phyloP scores from a whole-genome alignment of 2,113 vertebrate species.

The Epinephelus moara region DNA sequence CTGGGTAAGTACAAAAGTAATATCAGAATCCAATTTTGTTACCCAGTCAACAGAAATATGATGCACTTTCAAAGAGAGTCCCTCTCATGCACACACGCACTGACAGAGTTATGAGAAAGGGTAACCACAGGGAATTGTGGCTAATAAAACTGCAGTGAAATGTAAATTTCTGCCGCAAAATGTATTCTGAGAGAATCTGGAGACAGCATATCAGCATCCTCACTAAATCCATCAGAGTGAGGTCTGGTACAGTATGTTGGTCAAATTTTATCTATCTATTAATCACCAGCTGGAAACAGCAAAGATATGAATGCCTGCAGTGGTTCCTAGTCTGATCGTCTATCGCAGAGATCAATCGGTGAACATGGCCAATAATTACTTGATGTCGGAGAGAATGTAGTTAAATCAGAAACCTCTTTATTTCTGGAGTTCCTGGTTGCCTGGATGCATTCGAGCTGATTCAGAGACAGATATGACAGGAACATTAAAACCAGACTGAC shows the following conservation, averaged over 20 bases:
- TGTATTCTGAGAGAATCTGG: slow-evolving; percentile 20
- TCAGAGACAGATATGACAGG: slow-evolving; percentile 21
- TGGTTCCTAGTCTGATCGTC: neutral
- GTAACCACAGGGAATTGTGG: slow-evolving; percentile 13
- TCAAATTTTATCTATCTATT: slow-evolving; percentile 11
- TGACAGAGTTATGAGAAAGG: neutral
- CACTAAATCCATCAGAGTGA: slow-evolving; percentile 13
- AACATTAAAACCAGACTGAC: slow-evolving; percentile 40
- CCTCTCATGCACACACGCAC: neutral
- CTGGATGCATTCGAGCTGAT: neutral
- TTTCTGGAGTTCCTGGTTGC: neutral
- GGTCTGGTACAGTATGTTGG: neutral
- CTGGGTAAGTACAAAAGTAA: slow-evolving; percentile 6
- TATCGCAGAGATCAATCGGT: slow-evolving; percentile 5
- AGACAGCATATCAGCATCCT: neutral
- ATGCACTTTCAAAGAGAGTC: neutral
- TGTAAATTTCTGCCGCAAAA: slow-evolving; percentile 21
- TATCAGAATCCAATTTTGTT: slow-evolving; percentile 35
- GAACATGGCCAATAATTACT: neutral
- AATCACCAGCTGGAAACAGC: slow-evolving; percentile 1
- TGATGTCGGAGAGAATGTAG: neutral
- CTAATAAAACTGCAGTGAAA: slow-evolving; percentile 43
- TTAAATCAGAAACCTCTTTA: slow-evolving; percentile 8
- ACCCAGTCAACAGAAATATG: slow-evolving; percentile 5
- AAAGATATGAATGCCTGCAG: neutral